Base-by-base conservation (phyloP, 1,140 invertebrate species). In the Procambarus virginalis region DNA sequence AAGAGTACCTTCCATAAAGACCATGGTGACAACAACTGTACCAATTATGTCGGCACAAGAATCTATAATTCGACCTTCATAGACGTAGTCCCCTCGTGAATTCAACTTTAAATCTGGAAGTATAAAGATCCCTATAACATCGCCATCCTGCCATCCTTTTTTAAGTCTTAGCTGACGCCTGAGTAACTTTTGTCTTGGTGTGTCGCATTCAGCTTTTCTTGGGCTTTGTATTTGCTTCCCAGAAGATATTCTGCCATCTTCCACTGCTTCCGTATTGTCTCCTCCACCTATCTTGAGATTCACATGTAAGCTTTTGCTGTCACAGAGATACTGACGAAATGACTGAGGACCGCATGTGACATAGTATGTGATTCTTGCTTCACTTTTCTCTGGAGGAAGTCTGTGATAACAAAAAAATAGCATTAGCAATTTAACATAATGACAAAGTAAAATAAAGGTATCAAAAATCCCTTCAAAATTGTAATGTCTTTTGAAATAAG, bases 71-170 rank as follows among this genome's bases (percentile, higher is more conserved):
- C 87, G 70, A 22, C 87, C 79, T 64, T 89, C 87, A 78, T 77
- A 70, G 9, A 89, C 87, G 22, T 89, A 89, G 60, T 89, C 87
- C 14, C 87, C 87, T 49, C 87, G 80, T n/a, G 81, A 12, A 64
- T 89, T 89, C 8, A 89, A 81, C n/a, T 84, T 89, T 12, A 89
- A 48, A 68, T 89, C 87, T 22, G 80, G 81, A 2, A 89, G 58
- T 20, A 89, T 76, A n/a, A 89, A 89, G 34, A 22, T 89, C 20
- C 87, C 87, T 45, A 89, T 64, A 1, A 78, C 75, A 64, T 89
- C 87, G 14, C 87, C 87, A 84, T 89, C 87, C 58, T 89, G 87
- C 87, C 87, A 89, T n/a, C 87, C 87, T 68, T 89, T 89, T 81
- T 89, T 89, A 22, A 84, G 73, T 14, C 87, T 75, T 55, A 84